Evolutionary conservation across 2,888 invertebrate species (phyloP).

Genomic region (Harpagoxenus sublaevis): DNA sequence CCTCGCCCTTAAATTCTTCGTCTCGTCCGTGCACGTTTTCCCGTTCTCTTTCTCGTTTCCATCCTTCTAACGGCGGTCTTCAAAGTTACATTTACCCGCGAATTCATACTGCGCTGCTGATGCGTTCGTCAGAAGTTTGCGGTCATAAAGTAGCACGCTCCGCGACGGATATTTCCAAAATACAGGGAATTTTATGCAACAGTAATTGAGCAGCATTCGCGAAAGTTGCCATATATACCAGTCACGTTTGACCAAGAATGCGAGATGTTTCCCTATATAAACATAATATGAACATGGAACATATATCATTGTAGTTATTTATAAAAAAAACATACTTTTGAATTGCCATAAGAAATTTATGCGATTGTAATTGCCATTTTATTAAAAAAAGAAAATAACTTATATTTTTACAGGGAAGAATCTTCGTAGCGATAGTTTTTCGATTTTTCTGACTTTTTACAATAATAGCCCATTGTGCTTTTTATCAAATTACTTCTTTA

Average conservation of each 20-base stretch:
- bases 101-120: slow-evolving; percentile 58
- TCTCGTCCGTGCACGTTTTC: background rate
- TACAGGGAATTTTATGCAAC: slow-evolving; percentile 28
- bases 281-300: too few species aligned
- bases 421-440: background rate
- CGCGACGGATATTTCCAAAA: slow-evolving; percentile 55
- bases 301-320: background rate
- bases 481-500: background rate
- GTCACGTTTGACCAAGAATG: background rate
- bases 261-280: background rate
- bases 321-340: background rate
- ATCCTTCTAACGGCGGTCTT: background rate
- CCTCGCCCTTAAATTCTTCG: slow-evolving; percentile 65
- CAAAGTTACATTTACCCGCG: slow-evolving; percentile 63
- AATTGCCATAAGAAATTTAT: background rate
- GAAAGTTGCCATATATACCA: background rate
- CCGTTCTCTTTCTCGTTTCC: slow-evolving; percentile 12
- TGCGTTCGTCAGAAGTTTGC: slow-evolving; percentile 47
- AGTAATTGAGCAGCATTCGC: background rate
- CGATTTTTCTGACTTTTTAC: background rate
- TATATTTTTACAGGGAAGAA: background rate
- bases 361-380: background rate
- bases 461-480: background rate
- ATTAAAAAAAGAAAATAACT: background rate
- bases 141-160: slow-evolving; percentile 39